phyloP scores from a whole-genome alignment of 2,113 vertebrate species.

The Lutjanus erythropterus region DNA sequence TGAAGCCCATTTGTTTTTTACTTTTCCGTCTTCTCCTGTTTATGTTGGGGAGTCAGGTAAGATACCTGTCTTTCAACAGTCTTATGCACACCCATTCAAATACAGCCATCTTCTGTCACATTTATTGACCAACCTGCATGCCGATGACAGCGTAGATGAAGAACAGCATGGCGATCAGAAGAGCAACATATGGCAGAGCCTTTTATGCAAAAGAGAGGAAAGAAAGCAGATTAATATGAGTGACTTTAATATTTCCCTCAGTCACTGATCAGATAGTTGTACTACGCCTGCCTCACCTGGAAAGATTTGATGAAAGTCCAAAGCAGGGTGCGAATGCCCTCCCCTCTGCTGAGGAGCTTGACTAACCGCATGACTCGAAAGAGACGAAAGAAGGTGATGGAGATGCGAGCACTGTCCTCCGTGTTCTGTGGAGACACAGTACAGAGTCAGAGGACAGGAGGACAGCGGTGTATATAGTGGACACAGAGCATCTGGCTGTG shows the following conservation, averaged over 20 bases:
- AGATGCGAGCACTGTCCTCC: conserved; percentile 98
- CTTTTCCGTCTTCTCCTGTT: too few relatives aligned
- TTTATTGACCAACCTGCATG: conserved; percentile 91
- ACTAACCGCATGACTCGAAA: conserved; percentile 99
- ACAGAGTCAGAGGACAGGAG: conserved; percentile 80
- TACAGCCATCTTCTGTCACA: too few relatives aligned
- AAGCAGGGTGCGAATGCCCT: conserved; percentile 96
- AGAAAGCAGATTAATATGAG: neutral
- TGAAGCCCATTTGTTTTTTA: too few relatives aligned
- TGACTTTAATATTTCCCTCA: neutral
- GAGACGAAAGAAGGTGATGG: conserved; percentile 99
- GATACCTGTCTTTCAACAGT: too few relatives aligned
- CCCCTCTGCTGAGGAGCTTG: conserved; percentile 97
- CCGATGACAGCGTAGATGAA: conserved; percentile 99
- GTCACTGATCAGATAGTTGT: neutral
- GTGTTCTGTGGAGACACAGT: conserved; percentile 90
- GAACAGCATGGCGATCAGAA: conserved; percentile 99
- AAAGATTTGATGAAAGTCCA: conserved; percentile 99
- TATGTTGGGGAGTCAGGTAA: too few relatives aligned
- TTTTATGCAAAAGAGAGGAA: conserved; percentile 65
- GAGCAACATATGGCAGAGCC: conserved; percentile 97
- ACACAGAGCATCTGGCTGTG: conserved; percentile 74
- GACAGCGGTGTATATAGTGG: neutral
- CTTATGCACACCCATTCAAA: too few relatives aligned
- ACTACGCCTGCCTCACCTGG: conserved; percentile 88